Conservation (phyloP, 2,797 vertebrate species). For the Mastacembelus armatus region DNA sequence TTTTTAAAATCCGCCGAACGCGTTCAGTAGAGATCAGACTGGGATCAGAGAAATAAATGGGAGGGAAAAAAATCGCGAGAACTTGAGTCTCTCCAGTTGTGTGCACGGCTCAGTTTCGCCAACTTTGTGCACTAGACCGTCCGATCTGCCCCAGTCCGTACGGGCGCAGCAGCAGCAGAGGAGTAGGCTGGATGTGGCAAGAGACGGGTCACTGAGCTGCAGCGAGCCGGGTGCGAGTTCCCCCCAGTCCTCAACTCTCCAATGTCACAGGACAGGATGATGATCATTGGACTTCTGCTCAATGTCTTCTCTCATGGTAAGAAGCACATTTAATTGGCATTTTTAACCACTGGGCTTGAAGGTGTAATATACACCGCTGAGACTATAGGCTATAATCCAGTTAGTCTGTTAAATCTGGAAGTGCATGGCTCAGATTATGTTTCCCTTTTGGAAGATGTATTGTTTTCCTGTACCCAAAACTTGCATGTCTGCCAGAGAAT, state of each 20-base stretch:
- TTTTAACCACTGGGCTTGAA: not conserved
- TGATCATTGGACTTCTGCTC: slow-evolving; percentile 80
- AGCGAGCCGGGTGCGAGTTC: slow-evolving; percentile 54
- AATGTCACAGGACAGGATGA: slow-evolving; percentile 76
- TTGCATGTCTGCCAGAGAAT: not conserved
- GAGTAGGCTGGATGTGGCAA: slow-evolving; percentile 73
- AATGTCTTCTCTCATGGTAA: slow-evolving; percentile 73
- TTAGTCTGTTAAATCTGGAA: not conserved
- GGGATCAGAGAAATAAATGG: slow-evolving; percentile 52
- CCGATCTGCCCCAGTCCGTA: slow-evolving; percentile 37
- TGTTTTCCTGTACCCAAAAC: not conserved
- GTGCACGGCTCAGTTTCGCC: slow-evolving; percentile 59
- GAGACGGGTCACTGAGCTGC: slow-evolving; percentile 69
- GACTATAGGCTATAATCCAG: not conserved
- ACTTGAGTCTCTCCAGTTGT: slow-evolving; percentile 47
- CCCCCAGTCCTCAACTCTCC: slow-evolving; percentile 55
- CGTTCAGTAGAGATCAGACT: not conserved
- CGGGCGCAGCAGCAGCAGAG: slow-evolving; percentile 34
- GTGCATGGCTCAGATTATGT: not conserved
- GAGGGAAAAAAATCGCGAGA: slow-evolving; percentile 60
- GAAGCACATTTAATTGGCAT: not conserved
- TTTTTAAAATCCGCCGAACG: not conserved
- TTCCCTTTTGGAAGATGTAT: not conserved
- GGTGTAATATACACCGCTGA: not conserved
- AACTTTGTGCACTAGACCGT: slow-evolving; percentile 66